Evolutionary conservation across 2,888 invertebrate species (phyloP), one percentile per base, ranked within the genome.

Genomic region (Cetonia aurata): DNA sequence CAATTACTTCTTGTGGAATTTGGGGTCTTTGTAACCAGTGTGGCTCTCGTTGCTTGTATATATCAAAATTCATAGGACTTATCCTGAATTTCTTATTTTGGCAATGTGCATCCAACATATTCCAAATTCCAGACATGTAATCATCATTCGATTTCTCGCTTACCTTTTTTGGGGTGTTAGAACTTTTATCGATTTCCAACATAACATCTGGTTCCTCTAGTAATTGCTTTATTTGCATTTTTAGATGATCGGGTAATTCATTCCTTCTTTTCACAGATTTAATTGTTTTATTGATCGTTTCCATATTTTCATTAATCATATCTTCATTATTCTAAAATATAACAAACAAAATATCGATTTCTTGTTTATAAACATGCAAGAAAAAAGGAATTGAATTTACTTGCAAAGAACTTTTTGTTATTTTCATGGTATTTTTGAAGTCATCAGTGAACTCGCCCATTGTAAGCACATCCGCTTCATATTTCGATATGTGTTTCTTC

Each of bases 381-480:
- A 6, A 59, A 31, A 41, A 67, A 56, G 55, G 57, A 55, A 56
- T n/a, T 25, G 25, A 25, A 25, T 3, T 71, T 76, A 80, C 81
- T 15, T 76, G 69, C 66, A 76, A 68, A 71, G 78, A 77, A 46
- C 75, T 52, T 59, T 80, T 73, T 10, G 78, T 59, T n/a, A 73
- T 73, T 10, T 65, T 37, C 71, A 82, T 79, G 9, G 78, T 77
- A 41, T 72, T 73, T 65, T 80, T 81, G 68, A 78, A 82, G 52
- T 80, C 77, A 8, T 78, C 75, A 1, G 80, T 81, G 70, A 83
- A 83, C 42, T 73, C 71, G 12, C 77, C 75, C 44, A 79, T 75
- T 0, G 79, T 79, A 68, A 75, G 74, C 67, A 73, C 68, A 70
- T 81, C 80, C 1, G 79, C 79, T 74, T 82, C 80, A 6, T 62